A percentile compares a stretch with the other conserved stretches of the same genome.
Evolutionary conservation across 1,140 invertebrate genomes (phyloP).

Genomic region (Meloidogyne floridensis): DNA sequence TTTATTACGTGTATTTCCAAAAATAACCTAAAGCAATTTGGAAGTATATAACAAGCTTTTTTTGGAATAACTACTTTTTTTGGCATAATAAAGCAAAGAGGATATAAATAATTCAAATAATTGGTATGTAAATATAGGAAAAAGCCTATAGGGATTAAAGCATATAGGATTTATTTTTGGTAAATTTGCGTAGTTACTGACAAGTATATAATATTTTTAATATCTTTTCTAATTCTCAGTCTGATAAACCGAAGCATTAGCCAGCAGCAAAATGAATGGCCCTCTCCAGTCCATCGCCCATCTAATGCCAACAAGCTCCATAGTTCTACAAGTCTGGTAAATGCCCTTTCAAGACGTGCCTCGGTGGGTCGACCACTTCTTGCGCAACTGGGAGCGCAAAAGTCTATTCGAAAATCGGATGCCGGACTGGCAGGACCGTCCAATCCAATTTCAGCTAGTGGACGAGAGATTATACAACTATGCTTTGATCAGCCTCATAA

Average conservation of each 20-base stretch:
- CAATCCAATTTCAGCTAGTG: slow-evolving; percentile 52
- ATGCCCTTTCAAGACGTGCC: slow-evolving; percentile 10
- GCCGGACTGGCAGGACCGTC: slow-evolving; percentile 13
- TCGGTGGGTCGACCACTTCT: slow-evolving; percentile 3
- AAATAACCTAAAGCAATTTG: too few species aligned
- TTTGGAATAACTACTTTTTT: too few species aligned
- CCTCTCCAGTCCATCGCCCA: neutral
- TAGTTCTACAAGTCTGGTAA: slow-evolving; percentile 9
- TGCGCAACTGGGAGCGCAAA: slow-evolving; percentile 35
- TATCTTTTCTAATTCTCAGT: neutral
- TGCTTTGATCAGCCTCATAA: slow-evolving; percentile 63
- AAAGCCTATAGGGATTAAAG: too few species aligned
- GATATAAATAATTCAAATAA: too few species aligned
- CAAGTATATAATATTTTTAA: too few species aligned
- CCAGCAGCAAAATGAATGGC: slow-evolving; percentile 4
- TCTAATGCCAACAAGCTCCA: slow-evolving; percentile 9
- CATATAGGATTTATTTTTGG: too few species aligned
- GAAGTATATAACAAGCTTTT: too few species aligned
- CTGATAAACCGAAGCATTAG: slow-evolving; percentile 5
- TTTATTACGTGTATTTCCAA: too few species aligned
- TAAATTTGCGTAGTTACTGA: too few species aligned
- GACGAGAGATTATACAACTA: slow-evolving; percentile 55
- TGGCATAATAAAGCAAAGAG: too few species aligned
- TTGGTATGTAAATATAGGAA: too few species aligned
- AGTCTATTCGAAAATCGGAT: slow-evolving; percentile 39